Base-by-base conservation (phyloP, 2,113 vertebrate genomes). In the Tetrax tetrax region DNA sequence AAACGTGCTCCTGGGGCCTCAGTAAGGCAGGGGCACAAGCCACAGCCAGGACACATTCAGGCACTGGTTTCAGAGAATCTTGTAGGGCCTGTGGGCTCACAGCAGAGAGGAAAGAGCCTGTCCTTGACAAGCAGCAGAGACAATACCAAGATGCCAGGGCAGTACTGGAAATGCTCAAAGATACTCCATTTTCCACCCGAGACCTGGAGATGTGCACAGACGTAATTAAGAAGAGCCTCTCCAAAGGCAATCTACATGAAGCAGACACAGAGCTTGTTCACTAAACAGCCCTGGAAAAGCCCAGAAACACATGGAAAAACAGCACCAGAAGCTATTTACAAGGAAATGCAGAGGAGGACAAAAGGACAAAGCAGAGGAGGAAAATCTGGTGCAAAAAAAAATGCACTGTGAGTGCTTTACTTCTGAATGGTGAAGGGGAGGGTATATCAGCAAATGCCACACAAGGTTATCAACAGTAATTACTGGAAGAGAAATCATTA, bases 341-440 rank as follows among this genome's bases (percentile, higher is more conserved):
- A 90, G 78, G 81, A 93, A 90, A 76, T 77, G 87, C 78, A 96
- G 93, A 81, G 94, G 83, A 95, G 80, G 94, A 95, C 93, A 96
- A 97, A 97, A 95, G 89, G 87, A 96, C 93, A 97, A 91, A 93
- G 95, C 89, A 96, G 93, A 91, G 95, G 91, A 96, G 87, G 93
- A 70, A 96, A 95, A 96, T 91, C 87, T 85, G 91, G 48, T 79
- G 61, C 0, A 38, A 20, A 51, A 53, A 68, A 68, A 50, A 89
- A 50, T 9, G 12, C 14, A 33, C 45, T 53, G 68, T 9, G 45
- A 90, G 54, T 54, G 14, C 7, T 83, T 83, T 86, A 45, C 4
- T 76, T 90, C 68, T 59, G n/a, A 77, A 83, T 4, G 4, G 38
- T 24, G 35, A 93, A 94, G 61, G 47, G 68, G 29, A 87, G 31